Conservation (phyloP, 2,113 vertebrate species). For the Australoheros scitulus region DNA sequence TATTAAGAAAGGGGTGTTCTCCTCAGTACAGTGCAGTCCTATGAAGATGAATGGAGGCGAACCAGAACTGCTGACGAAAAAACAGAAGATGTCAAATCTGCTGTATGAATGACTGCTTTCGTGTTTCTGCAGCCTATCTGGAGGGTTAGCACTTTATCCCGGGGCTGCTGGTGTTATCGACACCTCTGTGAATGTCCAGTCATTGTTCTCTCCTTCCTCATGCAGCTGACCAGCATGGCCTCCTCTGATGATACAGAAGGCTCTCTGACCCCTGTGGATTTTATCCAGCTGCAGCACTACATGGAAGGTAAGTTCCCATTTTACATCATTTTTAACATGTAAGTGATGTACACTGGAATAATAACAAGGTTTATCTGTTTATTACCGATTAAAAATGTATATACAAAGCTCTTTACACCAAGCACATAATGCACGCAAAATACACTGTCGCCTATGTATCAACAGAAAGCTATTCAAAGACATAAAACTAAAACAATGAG, state of each 20-base stretch:
- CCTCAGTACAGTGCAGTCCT: background rate
- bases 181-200: background rate
- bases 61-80: constrained; percentile 44
- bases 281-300: constrained; percentile 89
- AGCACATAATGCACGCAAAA: background rate
- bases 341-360: background rate
- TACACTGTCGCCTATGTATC: background rate
- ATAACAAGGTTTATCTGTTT: background rate
- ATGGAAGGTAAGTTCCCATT: constrained; percentile 84
- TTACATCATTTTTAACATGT: background rate
- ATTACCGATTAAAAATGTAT: background rate
- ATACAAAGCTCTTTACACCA: background rate
- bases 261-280: constrained; percentile 84
- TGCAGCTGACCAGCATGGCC: constrained; percentile 54
- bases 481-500: background rate
- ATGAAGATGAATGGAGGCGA: constrained; percentile 52
- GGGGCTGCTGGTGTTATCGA: background rate
- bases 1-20: background rate
- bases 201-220: constrained; percentile 1
- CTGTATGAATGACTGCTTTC: background rate
- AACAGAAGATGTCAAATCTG: background rate
- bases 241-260: constrained; percentile 58
- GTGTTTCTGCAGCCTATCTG: background rate
- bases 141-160: background rate
- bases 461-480: background rate